phyloP scores from a whole-genome alignment of 2,888 invertebrate species.

The Drosophila niveifrons region DNA sequence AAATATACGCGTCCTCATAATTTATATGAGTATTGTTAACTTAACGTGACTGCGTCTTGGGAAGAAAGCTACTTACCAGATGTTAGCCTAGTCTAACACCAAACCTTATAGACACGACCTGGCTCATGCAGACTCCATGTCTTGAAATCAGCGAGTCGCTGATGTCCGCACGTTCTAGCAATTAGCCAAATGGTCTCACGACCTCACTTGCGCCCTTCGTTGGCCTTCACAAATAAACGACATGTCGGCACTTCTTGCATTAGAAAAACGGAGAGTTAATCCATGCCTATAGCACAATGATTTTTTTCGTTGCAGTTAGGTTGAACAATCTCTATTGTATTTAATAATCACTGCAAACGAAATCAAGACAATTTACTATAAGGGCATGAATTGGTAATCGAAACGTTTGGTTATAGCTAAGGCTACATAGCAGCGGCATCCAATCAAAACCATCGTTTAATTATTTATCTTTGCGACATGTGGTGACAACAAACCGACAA shows the following conservation, averaged over 20 bases:
- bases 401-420: background rate
- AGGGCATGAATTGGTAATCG: conserved; percentile 53
- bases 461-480: conserved; percentile 28
- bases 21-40: conserved; percentile 81
- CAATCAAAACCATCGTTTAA: conserved; percentile 58
- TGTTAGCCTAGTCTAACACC: conserved; percentile 18
- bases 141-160: conserved; percentile 25
- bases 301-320: background rate
- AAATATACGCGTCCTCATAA: conserved; percentile 78
- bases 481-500: no score
- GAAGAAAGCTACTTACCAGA: conserved; percentile 58
- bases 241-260: conserved; percentile 9
- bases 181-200: conserved; percentile 74
- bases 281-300: conserved; percentile 17
- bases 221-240: conserved; percentile 3
- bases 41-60: conserved; percentile 77
- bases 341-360: background rate
- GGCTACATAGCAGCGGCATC: conserved; percentile 1
- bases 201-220: conserved; percentile 41
- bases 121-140: conserved; percentile 21
- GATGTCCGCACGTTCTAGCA: conserved; percentile 69
- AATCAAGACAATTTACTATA: background rate
- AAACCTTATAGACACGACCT: conserved; percentile 22
- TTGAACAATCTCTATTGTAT: background rate
- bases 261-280: background rate